Percentiles rank a stretch among this genome's conserved stretches.
Evolutionary conservation across 2,113 vertebrate species (phyloP).

Genomic region (Pseudorectes ferrugineus): DNA sequence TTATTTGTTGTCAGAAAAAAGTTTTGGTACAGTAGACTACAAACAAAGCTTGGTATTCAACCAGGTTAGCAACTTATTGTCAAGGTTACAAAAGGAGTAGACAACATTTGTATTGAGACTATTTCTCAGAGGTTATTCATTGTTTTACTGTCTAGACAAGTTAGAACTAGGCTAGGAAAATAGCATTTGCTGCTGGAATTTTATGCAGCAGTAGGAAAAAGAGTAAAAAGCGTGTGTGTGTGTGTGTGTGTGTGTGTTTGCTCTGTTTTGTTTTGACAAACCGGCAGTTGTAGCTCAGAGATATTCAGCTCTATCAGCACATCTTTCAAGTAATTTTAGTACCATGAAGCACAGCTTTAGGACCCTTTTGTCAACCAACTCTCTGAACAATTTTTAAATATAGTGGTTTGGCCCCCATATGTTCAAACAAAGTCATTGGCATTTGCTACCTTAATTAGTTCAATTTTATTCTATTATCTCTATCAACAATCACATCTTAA

Average conservation of each 20-base stretch:
- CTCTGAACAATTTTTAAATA: neutral
- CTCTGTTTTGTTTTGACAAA: constrained; percentile 22
- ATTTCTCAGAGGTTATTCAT: constrained; percentile 18
- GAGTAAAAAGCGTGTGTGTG: neutral
- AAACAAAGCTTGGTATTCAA: constrained; percentile 37
- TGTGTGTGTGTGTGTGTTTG: neutral
- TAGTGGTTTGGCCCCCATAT: neutral
- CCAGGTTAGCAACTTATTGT: constrained; percentile 24
- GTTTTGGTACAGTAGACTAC: neutral
- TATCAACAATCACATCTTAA: neutral
- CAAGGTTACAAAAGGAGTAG: constrained; percentile 45
- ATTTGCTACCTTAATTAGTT: neutral
- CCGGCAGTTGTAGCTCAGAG: neutral
- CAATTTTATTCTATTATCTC: neutral
- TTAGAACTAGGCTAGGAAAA: neutral
- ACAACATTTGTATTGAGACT: neutral
- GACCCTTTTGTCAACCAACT: neutral
- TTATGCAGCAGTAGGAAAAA: neutral
- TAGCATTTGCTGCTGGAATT: neutral
- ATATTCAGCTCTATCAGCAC: neutral
- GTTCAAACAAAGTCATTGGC: neutral
- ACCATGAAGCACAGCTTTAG: neutral
- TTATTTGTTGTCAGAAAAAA: neutral
- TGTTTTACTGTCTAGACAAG: constrained; percentile 36
- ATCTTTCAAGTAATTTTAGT: neutral